phyloP scores from a whole-genome alignment of 2,113 vertebrate genomes.

The Pituophis catenifer region DNA sequence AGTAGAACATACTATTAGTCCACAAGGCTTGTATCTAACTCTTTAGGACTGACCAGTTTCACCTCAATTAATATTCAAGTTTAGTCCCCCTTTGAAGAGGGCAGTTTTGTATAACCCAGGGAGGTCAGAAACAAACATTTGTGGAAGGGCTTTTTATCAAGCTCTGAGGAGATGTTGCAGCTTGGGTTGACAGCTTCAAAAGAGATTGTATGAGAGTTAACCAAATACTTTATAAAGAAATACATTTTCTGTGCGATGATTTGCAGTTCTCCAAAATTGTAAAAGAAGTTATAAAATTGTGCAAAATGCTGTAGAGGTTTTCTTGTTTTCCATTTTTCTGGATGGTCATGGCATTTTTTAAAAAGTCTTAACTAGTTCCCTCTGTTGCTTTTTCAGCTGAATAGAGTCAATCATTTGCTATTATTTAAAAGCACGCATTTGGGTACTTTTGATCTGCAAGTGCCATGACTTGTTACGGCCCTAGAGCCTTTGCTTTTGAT shows the following conservation, averaged over 20 bases:
- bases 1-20: background rate
- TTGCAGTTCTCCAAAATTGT: background rate
- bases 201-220: background rate
- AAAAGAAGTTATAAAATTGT: background rate
- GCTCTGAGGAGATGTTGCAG: background rate
- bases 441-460: background rate
- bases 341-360: background rate
- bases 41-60: background rate
- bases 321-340: background rate
- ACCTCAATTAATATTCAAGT: background rate
- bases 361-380: background rate
- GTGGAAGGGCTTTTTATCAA: background rate
- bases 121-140: background rate
- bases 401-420: background rate
- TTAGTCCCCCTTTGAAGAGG: too few species aligned
- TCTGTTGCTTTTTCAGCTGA: background rate
- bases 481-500: background rate
- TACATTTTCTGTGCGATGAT: background rate
- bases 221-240: background rate
- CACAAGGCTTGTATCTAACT: background rate
- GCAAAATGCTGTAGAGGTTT: background rate
- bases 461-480: background rate
- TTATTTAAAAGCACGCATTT: background rate
- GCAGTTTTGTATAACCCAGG: background rate
- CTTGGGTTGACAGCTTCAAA: background rate